Base-by-base conservation (phyloP, 2,888 invertebrate genomes). In the Mayetiola destructor region DNA sequence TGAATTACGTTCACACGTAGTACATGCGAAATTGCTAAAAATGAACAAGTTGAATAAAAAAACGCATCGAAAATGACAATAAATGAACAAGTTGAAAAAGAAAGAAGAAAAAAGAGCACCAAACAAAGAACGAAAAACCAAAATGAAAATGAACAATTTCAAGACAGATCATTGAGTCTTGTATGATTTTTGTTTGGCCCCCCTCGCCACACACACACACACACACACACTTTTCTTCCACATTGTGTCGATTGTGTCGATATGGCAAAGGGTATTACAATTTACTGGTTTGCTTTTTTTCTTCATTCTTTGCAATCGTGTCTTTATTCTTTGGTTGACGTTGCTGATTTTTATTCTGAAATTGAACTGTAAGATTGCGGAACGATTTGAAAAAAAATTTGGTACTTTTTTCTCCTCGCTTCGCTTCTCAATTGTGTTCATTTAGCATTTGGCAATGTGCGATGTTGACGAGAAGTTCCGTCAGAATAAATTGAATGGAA, bases 71-170 rank as follows among this genome's bases (percentile, higher is more conserved):
- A 18, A 39, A 18, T 20, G 3, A 18, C 16, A 39, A 39, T 16
- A 20, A 39, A 18, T 5, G 27, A 48, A 27, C 23, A n/a, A n/a
- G n/a, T n/a, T n/a, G n/a, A n/a, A 9, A 37, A 37, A 37, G 37
- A 9, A 12, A 10, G n/a, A 37, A 12, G 14, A 37, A n/a, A 27
- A n/a, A n/a, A n/a, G n/a, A 27, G 27, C 29, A 27, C 48, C 48
- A 27, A n/a, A 20, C 39, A 27, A 5, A 48, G 27, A 48, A 21
- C 20, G 10, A 27, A n/a, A 48, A 27, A 48, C 48, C 48, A 48
- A 48, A 48, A 48, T 48, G 48, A 48, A 48, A 48, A 48, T 48
- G 48, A 48, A 48, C 48, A 48, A 48, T 48, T 48, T 48, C 27
- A 48, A 27, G 48, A 48, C 48, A 48, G 48, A 48, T 48, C 48